A percentile compares a stretch with the other conserved stretches of the same genome.
phyloP scores from a whole-genome alignment of 2,888 invertebrate genomes.

The Drosophila rellima region DNA sequence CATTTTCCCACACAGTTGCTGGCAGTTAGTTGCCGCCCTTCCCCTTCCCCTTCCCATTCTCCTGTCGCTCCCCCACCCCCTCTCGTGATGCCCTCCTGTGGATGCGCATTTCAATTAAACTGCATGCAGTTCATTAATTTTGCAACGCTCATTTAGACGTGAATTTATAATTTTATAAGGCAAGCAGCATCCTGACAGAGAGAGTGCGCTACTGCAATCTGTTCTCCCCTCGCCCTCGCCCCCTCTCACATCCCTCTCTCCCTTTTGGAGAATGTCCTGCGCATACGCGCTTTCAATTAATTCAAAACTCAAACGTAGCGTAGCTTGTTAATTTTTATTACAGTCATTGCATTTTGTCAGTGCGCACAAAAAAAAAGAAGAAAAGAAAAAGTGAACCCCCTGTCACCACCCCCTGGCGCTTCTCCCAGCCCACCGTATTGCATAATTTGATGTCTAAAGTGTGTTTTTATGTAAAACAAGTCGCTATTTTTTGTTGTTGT shows the following conservation, averaged over 20 bases:
- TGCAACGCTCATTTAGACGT: conserved; percentile 80
- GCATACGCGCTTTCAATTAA: conserved; percentile 81
- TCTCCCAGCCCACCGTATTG: conserved; percentile 52
- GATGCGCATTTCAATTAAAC: conserved; percentile 79
- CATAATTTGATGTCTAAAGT: conserved; percentile 78
- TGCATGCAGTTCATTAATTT: conserved; percentile 80
- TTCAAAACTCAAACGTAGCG: conserved; percentile 83
- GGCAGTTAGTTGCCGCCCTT: neutral
- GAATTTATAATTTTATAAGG: conserved; percentile 76
- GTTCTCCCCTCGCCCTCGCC: neutral
- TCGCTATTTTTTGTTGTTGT: conserved; percentile 41
- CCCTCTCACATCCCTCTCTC: neutral
- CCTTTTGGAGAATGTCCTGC: conserved; percentile 65
- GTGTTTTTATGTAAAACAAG: conserved; percentile 80
- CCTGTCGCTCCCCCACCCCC: neutral
- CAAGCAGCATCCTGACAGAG: conserved; percentile 27
- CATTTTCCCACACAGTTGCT: conserved; percentile 30
- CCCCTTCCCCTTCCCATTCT: neutral
- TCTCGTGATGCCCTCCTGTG: conserved; percentile 11
- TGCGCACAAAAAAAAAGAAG: conserved; percentile 33
- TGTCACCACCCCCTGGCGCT: neutral
- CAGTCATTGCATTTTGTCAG: conserved; percentile 76
- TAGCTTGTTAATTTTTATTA: conserved; percentile 83
- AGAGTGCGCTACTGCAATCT: conserved; percentile 9
- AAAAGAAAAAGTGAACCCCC: conserved; percentile 13